Conservation (phyloP, 1,140 invertebrate species). For the Plectus sambesii region DNA sequence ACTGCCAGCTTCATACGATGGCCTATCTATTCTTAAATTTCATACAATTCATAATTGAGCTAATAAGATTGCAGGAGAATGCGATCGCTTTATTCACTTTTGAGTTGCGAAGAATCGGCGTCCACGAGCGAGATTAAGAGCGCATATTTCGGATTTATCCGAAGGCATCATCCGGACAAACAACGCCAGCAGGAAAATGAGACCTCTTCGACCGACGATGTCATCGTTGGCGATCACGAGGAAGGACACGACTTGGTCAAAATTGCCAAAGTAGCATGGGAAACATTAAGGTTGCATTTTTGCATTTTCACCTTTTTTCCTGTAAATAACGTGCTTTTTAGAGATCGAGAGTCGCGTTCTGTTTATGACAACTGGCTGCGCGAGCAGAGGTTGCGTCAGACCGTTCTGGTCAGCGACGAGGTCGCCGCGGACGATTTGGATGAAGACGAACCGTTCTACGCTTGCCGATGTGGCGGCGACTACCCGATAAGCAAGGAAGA, state of each 20-base stretch:
- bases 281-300: conserved; percentile 5
- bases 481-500: conserved; percentile 18
- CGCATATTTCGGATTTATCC: conserved; percentile 19
- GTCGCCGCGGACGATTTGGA: conserved; percentile 8
- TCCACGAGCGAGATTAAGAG: conserved; percentile 27
- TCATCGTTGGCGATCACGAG: too few species aligned
- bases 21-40: too few species aligned
- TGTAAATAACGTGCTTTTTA: conserved; percentile 6
- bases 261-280: conserved; percentile 3
- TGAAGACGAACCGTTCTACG: conserved; percentile 10
- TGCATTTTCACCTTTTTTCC: conserved; percentile 6
- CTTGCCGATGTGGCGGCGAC: conserved; percentile 21
- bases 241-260: conserved; percentile 7
- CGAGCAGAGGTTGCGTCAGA: conserved; percentile 20
- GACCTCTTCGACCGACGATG: too few species aligned
- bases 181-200: conserved; percentile 2
- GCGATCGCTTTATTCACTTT: too few species aligned
- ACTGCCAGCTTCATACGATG: too few species aligned
- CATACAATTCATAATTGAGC: too few species aligned
- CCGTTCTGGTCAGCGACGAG: conserved; percentile 12
- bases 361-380: conserved; percentile 21
- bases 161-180: conserved; percentile 20
- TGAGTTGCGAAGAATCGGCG: too few species aligned
- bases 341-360: not conserved
- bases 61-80: too few species aligned